Base-by-base conservation (phyloP, 2,888 invertebrate species). In the Gastracanthus pulcherrimus region DNA sequence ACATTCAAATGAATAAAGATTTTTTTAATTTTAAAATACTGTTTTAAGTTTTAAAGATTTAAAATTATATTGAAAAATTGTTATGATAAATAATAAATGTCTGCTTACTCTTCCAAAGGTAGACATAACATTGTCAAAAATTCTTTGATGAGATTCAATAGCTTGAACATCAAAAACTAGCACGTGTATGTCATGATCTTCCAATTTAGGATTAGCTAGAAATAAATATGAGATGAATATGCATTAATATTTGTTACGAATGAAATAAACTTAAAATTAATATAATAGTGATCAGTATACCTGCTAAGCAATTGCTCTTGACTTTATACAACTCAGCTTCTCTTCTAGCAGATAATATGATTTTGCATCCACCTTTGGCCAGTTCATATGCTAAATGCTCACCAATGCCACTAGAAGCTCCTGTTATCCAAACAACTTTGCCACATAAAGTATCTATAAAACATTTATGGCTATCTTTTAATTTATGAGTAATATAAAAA, bases 391-490 rank as follows among this genome's bases (percentile, higher is more conserved):
- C 96, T 66, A 96, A 92, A 83, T 93, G 91, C 91, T 96, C 95
- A 2, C 97, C 97, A 83, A 97, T 97, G 16, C 97, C 97, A 92
- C 96, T 96, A 0, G 97, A 97, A 0, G 97, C 96, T 58, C 97
- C 97, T 1, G 96, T 96, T 85, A 97, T 95, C 95, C 97, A 97
- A 1, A 96, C 94, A 3, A 97, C 96, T 90, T 96, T 94, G 0
- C 95, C 95, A 60, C 92, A 91, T 72, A 95, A 90, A 3, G 91
- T 89, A 51, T 92, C 94, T 94, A 82, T 66, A 86, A 83, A 79
- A 83, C 79, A 48, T 31, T 66, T 58, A 62, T 71, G 76, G 4
- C 7, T 19, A 69, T n/a, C n/a, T n/a, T n/a, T n/a, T n/a, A n/a
- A n/a, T n/a, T n/a, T n/a, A n/a, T n/a, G n/a, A n/a, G n/a, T n/a